Base-by-base conservation (phyloP, 2,113 vertebrate species). In the Pteruthius melanotis region DNA sequence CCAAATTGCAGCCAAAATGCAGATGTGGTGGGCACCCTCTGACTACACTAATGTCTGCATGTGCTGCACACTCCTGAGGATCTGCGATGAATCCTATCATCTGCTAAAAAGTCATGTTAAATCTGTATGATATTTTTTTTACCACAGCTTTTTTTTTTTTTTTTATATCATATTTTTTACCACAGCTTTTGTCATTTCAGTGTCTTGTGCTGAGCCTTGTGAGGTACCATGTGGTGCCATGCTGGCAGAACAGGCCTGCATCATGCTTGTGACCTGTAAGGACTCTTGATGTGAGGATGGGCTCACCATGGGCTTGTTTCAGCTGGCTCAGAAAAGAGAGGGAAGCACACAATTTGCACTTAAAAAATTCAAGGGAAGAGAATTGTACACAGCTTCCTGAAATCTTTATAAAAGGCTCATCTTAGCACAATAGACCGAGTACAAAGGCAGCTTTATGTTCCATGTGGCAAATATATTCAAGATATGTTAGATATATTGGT, bases 151-250 rank as follows among this genome's bases (percentile, higher is more conserved):
- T n/a, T n/a, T n/a, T n/a, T n/a, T n/a, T n/a, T n/a, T n/a, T n/a
- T n/a, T n/a, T n/a, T n/a, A n/a, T n/a, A n/a, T n/a, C n/a, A n/a
- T n/a, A 42, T 20, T 69, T 52, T 57, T 77, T n/a, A 33, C 47
- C 9, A 24, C 15, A 24, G 16, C 1, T 52, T 54, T 78, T 60
- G 44, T 12, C 17, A 31, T 40, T 52, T 54, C 10, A 54, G 9
- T 45, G 47, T 11, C 35, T 39, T 50, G 5, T 31, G 10, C 18
- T 40, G 49, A 77, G 31, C 17, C 44, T 19, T 0, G 1, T 74
- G 54, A 13, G 0, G 2, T 28, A 12, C 15, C 18, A 1, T 3
- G 10, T 4, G 16, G 33, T 35, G 37, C 30, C 23, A 11, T 11
- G 21, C 27, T 71, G 47, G 47, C 39, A 77, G 75, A 37, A 14